Base-by-base conservation (phyloP, 2,888 invertebrate genomes). In the Lapara coniferarum region DNA sequence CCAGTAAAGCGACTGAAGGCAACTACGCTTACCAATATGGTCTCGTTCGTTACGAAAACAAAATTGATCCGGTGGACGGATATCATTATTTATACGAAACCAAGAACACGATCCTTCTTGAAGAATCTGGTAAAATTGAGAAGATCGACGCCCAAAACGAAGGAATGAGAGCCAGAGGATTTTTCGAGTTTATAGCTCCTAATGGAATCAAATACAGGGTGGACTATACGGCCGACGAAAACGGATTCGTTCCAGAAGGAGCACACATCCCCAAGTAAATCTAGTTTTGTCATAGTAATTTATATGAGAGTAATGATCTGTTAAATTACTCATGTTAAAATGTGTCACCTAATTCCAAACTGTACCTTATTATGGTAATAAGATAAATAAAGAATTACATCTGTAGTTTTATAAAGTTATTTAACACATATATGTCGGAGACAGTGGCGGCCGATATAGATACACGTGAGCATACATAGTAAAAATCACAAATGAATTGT, bases 31-130 rank as follows among this genome's bases (percentile, higher is more conserved):
- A 93, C 83, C 87, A 89, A 75, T 89, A 84, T 74, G 90, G 92
- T 49, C 89, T 93, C 78, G 89, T 93, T 74, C 92, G 93, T 53
- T 89, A 91, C 76, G 92, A 93, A 63, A 81, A 77, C 14, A 89
- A 93, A 0, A 75, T 89, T 10, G 49, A 68, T 0, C 82, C 88
- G 19, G 46, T 13, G 6, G 92, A 93, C 7, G 92, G 93, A 30
- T 93, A 93, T 82, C 93, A 91, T 78, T 93, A 91, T 78, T 83
- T 91, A n/a, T 93, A 92, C 71, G 92, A 93, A 77, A 93, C 93
- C 14, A 90, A 92, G 72, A 93, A 93, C 84, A 93, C 89, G 71
- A 93, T 93, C 73, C 87, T 90, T 14, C 91, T 91, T 8, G 93
- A 93, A 72, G 93, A 93, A 79, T 81, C 88, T 19, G 93, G 93